Evolutionary conservation across 1,140 invertebrate species (phyloP).

Genomic region (Pachyrhynchus sulphureomaculatus): DNA sequence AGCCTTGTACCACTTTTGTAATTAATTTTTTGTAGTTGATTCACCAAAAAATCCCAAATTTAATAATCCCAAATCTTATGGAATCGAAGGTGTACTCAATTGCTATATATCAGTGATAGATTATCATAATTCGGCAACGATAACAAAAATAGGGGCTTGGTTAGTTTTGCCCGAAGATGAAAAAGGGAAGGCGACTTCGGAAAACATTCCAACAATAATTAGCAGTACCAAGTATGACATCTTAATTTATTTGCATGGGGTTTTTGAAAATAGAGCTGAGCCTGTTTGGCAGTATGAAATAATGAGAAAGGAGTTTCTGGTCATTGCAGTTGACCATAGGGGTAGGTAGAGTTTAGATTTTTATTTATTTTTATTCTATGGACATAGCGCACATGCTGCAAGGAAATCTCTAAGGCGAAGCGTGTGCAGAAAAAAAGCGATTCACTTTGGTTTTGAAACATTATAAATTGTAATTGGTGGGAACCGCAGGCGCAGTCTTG

Average conservation of each 20-base stretch:
- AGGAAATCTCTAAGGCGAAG: neutral
- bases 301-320: constrained; percentile 57
- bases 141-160: constrained; percentile 42
- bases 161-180: constrained; percentile 35
- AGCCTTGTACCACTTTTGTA: neutral
- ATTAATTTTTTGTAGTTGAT: constrained; percentile 21
- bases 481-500: neutral
- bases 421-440: too few species aligned
- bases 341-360: constrained; percentile 55
- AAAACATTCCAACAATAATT: constrained; percentile 17
- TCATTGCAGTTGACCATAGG: constrained; percentile 90
- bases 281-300: constrained; percentile 25
- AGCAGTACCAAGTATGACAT: constrained; percentile 21
- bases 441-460: too few species aligned
- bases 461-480: too few species aligned
- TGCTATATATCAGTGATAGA: constrained; percentile 39
- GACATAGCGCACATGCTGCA: too few species aligned
- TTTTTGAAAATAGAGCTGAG: constrained; percentile 34
- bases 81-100: constrained; percentile 30
- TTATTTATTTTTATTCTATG: neutral
- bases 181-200: neutral
- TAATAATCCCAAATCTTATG: constrained; percentile 31
- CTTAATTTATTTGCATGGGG: constrained; percentile 43
- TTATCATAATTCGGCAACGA: constrained; percentile 4
- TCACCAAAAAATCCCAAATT: constrained; percentile 30